Percentiles rank a stretch among this genome's conserved stretches.
phyloP scores from a whole-genome alignment of 2,113 vertebrate species.

The Erinaceus europaeus region DNA sequence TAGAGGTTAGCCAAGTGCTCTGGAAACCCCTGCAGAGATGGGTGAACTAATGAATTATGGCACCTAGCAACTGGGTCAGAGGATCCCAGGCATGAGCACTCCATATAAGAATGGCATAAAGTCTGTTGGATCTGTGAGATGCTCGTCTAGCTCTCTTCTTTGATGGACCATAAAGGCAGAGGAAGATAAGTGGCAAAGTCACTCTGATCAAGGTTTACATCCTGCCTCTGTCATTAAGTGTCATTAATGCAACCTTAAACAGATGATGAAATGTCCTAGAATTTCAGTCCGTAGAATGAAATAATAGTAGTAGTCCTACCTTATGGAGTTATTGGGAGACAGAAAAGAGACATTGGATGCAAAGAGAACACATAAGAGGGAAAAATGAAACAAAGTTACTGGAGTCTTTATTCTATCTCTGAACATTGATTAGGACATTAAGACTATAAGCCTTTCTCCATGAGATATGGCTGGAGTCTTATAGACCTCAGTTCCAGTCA shows the following conservation, averaged over 20 bases:
- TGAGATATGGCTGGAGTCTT: too few relatives aligned
- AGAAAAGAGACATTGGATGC: not conserved
- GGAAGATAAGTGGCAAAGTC: not conserved
- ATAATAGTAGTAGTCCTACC: not conserved
- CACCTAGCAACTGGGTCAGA: not conserved
- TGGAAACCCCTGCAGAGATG: not conserved
- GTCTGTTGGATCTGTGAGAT: not conserved
- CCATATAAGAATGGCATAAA: too few relatives aligned
- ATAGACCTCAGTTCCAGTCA: too few relatives aligned
- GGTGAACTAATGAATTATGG: not conserved
- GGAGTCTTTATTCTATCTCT: not conserved
- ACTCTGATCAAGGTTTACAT: not conserved
- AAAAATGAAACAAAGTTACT: not conserved
- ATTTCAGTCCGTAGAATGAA: not conserved
- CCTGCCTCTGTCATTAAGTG: not conserved
- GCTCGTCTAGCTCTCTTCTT: not conserved
- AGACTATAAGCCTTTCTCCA: too few relatives aligned
- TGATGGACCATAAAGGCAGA: not conserved
- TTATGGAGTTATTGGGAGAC: not conserved
- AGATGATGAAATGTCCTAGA: not conserved
- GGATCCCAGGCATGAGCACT: not conserved
- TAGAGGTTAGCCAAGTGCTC: not conserved
- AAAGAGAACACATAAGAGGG: not conserved
- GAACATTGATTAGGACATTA: too few relatives aligned
- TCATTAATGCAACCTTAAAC: not conserved